phyloP scores from a whole-genome alignment of 2,888 invertebrate species.

The Phyllotreta striolata region DNA sequence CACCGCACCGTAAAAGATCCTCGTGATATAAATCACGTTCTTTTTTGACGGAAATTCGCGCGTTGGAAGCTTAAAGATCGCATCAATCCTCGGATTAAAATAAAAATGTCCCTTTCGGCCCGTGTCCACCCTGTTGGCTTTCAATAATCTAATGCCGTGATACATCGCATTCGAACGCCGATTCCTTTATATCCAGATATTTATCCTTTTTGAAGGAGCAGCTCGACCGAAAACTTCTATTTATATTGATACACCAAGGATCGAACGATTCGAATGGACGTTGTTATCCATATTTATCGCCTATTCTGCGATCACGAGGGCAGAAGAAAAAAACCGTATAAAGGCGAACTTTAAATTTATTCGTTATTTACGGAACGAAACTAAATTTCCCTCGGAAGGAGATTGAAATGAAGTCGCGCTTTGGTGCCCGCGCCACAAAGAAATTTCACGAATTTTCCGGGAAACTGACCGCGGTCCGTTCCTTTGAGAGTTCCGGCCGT shows the following conservation, averaged over 20 bases:
- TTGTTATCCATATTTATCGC: too few relatives aligned
- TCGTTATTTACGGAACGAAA: too few relatives aligned
- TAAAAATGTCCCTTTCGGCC: slow-evolving; percentile 41
- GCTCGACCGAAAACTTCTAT: slow-evolving; percentile 24
- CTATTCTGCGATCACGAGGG: too few relatives aligned
- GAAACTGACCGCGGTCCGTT: slow-evolving; percentile 30
- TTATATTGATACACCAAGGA: slow-evolving; percentile 7
- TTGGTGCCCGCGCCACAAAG: slow-evolving; percentile 8
- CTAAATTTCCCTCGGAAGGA: too few relatives aligned
- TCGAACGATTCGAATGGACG: too few relatives aligned
- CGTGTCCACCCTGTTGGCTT: slow-evolving; percentile 47
- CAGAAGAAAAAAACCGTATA: too few relatives aligned
- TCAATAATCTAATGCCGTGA: slow-evolving; percentile 49
- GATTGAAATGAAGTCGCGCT: not conserved
- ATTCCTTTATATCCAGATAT: slow-evolving; percentile 38
- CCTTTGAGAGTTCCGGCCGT: slow-evolving; percentile 24
- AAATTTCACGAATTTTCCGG: slow-evolving; percentile 32
- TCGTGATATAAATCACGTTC: slow-evolving; percentile 44
- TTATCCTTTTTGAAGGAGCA: slow-evolving; percentile 25
- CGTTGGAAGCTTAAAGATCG: slow-evolving; percentile 44
- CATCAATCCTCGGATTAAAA: slow-evolving; percentile 52
- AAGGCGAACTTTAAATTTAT: too few relatives aligned
- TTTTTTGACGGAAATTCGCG: slow-evolving; percentile 39
- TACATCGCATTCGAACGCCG: slow-evolving; percentile 35
- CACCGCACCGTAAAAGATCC: slow-evolving; percentile 36